phyloP scores from a whole-genome alignment of 2,888 invertebrate genomes.

The Drosophila prostipennis region DNA sequence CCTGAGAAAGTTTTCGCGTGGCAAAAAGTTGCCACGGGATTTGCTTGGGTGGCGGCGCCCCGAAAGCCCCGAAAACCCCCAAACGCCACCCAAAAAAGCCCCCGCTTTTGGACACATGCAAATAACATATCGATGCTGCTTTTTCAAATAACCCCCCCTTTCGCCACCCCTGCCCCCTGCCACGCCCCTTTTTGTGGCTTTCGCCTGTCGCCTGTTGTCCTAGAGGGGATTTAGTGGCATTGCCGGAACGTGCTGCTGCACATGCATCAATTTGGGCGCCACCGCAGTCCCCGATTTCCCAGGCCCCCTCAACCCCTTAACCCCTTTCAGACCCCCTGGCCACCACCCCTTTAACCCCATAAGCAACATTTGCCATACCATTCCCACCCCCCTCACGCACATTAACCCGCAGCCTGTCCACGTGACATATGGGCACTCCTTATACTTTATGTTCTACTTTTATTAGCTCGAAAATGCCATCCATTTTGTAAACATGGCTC shows the following conservation, averaged over 20 bases:
- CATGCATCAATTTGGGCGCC: constrained; percentile 50
- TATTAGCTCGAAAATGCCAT: constrained; percentile 4
- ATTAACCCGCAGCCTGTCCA: constrained; percentile 16
- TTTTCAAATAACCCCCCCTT: constrained; percentile 38
- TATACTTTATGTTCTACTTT: constrained; percentile 4
- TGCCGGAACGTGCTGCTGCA: constrained; percentile 51
- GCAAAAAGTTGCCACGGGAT: constrained; percentile 50
- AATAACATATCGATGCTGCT: constrained; percentile 52
- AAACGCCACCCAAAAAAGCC: too few relatives aligned
- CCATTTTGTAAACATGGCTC: not conserved
- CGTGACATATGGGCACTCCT: constrained; percentile 10
- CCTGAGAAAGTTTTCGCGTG: constrained; percentile 50
- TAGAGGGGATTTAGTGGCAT: constrained; percentile 51
- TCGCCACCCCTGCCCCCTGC: constrained; percentile 1
- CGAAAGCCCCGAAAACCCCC: not conserved
- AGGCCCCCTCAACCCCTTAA: not conserved
- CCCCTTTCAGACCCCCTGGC: not conserved
- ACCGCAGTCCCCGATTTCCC: constrained; percentile 23
- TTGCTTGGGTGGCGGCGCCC: constrained; percentile 31
- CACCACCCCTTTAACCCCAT: not conserved
- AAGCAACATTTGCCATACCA: not conserved
- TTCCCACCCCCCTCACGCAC: constrained; percentile 2
- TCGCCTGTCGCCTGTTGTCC: constrained; percentile 45
- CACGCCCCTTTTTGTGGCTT: constrained; percentile 43
- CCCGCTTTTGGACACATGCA: constrained; percentile 46